These are phyloP conservation scores for Oryzias dopingdopingensis DNA, from an alignment of 2,797 vertebrate species.

Conservation along the genomic window DNA sequence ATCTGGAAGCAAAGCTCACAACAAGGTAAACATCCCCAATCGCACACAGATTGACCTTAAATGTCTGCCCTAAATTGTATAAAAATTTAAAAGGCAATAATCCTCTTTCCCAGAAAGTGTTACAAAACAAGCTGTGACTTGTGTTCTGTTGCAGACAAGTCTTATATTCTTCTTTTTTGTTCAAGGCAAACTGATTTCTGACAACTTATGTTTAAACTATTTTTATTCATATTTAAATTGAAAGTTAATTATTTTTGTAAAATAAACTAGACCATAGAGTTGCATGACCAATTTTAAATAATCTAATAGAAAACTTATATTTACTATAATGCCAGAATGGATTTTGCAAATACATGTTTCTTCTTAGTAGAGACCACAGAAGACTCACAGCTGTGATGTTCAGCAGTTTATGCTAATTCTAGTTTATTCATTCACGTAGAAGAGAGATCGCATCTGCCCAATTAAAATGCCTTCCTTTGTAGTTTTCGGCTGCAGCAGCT, in stretches of 20 bases:
- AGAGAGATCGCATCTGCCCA: conserved; percentile 70
- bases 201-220: not conserved
- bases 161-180: too few species aligned
- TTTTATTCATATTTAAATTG: not conserved
- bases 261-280: too few species aligned
- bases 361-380: conserved; percentile 38
- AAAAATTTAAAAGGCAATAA: not conserved
- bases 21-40: conserved; percentile 79
- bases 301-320: too few species aligned
- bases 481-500: conserved; percentile 43
- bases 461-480: conserved; percentile 67
- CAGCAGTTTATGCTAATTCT: conserved; percentile 68
- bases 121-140: conserved; percentile 2
- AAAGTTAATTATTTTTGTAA: not conserved
- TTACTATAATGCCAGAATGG: conserved; percentile 15
- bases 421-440: conserved; percentile 61
- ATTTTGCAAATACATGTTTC: conserved; percentile 18
- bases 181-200: too few species aligned
- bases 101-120: not conserved
- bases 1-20: conserved; percentile 84
- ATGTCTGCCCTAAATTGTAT: not conserved
- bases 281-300: too few species aligned
- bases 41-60: not conserved
- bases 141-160: too few species aligned
- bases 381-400: conserved; percentile 66